Evolutionary conservation across 2,797 vertebrate genomes (phyloP).

Genomic region (Pagetopsis macropterus): DNA sequence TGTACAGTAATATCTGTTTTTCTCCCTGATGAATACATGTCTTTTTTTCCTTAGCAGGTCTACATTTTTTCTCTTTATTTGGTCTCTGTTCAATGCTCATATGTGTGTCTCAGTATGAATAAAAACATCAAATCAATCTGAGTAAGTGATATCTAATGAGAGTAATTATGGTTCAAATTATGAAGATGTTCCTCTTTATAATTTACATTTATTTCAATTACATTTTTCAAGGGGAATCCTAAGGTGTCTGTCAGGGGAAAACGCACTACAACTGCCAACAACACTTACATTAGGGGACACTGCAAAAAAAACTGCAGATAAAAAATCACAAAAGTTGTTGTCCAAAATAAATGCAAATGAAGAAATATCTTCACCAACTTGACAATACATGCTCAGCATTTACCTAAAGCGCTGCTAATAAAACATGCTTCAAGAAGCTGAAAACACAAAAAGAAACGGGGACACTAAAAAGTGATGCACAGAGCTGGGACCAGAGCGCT

Average conservation of each 20-base stretch:
- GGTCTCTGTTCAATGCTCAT: not conserved
- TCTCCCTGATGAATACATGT: not conserved
- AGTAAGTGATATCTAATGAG: slow-evolving; percentile 60
- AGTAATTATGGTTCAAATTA: slow-evolving; percentile 63
- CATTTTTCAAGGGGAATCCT: slow-evolving; percentile 24
- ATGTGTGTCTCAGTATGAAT: slow-evolving; percentile 5
- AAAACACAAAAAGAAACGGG: too few relatives aligned
- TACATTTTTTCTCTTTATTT: not conserved
- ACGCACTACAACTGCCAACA: too few relatives aligned
- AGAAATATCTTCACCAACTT: too few relatives aligned
- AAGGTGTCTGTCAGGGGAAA: not conserved
- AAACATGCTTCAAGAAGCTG: too few relatives aligned
- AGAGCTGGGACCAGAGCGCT: too few relatives aligned
- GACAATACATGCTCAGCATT: too few relatives aligned
- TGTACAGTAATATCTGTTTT: not conserved
- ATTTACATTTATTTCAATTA: slow-evolving; percentile 63
- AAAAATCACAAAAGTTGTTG: too few relatives aligned
- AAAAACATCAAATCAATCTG: slow-evolving; percentile 59
- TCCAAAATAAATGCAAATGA: too few relatives aligned
- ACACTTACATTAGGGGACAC: too few relatives aligned
- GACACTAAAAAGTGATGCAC: too few relatives aligned
- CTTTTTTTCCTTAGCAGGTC: not conserved
- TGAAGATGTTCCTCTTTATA: slow-evolving; percentile 51
- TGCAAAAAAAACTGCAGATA: too few relatives aligned
- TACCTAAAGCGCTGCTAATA: too few relatives aligned